These are phyloP conservation scores for Mugil cephalus DNA, from an alignment of 2,113 vertebrate species.

Conservation along the genomic window DNA sequence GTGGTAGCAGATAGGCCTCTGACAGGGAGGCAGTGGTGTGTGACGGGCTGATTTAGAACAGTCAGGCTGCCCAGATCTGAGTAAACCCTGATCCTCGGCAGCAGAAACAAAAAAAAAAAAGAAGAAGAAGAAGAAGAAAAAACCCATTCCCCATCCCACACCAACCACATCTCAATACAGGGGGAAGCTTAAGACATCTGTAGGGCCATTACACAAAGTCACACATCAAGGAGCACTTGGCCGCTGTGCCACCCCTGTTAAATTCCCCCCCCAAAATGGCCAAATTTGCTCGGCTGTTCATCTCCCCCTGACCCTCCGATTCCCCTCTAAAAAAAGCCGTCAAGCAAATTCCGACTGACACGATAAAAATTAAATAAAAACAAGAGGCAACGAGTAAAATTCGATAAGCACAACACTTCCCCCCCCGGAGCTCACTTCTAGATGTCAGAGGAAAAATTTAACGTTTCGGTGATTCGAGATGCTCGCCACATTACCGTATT, in stretches of 20 bases:
- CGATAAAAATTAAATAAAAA: slow-evolving; percentile 25
- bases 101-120: no score
- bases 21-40: slow-evolving; percentile 66
- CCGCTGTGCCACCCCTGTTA: slow-evolving; percentile 53
- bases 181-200: slow-evolving; percentile 71
- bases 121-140: no score
- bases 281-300: slow-evolving; percentile 44
- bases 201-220: slow-evolving; percentile 67
- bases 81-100: slow-evolving; percentile 42
- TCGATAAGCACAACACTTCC: slow-evolving; percentile 49
- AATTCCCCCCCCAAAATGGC: slow-evolving; percentile 22
- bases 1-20: slow-evolving; percentile 85
- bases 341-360: slow-evolving; percentile 16
- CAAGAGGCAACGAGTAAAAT: slow-evolving; percentile 60
- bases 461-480: slow-evolving; percentile 40
- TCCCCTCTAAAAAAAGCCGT: slow-evolving; percentile 45
- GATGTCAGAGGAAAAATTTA: slow-evolving; percentile 23
- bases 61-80: slow-evolving; percentile 43
- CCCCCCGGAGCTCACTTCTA: slow-evolving; percentile 23
- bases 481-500: slow-evolving; percentile 50
- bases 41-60: slow-evolving; percentile 73
- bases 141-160: slow-evolving; percentile 54
- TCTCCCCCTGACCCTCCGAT: slow-evolving; percentile 12
- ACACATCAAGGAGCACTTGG: slow-evolving; percentile 61
- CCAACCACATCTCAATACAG: slow-evolving; percentile 60